Evolutionary conservation across 1,140 invertebrate species (phyloP).

Genomic region (Idris sp.): DNA sequence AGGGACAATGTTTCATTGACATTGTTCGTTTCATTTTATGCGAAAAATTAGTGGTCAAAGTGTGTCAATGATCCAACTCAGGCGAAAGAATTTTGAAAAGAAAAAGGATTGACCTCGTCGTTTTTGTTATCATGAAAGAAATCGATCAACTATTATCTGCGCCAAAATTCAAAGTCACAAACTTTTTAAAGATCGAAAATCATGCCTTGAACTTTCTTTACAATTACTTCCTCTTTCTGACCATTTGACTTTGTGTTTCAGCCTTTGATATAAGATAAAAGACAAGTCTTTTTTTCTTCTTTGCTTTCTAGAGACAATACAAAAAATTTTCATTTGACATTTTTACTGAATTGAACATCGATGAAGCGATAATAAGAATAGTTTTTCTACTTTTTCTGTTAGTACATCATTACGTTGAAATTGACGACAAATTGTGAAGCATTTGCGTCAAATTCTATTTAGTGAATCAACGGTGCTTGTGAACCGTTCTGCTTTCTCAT

Average conservation of each 20-base stretch:
- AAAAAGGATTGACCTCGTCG: slow-evolving; percentile 42
- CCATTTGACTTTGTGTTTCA: too few relatives aligned
- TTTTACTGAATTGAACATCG: too few relatives aligned
- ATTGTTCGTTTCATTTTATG: slow-evolving; percentile 50
- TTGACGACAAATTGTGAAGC: slow-evolving; percentile 9
- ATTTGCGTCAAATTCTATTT: slow-evolving; percentile 28
- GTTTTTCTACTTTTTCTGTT: too few relatives aligned
- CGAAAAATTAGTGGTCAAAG: slow-evolving; percentile 57
- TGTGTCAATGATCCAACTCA: slow-evolving; percentile 56
- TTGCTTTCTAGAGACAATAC: too few relatives aligned
- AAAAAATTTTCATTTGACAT: too few relatives aligned
- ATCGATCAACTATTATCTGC: slow-evolving; percentile 23
- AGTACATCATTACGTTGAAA: background rate
- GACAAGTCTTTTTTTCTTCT: too few relatives aligned
- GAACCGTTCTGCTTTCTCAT: slow-evolving; percentile 42
- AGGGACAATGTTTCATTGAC: slow-evolving; percentile 56
- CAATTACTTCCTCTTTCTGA: too few relatives aligned
- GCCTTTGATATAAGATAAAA: too few relatives aligned
- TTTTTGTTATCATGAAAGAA: slow-evolving; percentile 8
- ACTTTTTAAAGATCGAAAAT: slow-evolving; percentile 21
- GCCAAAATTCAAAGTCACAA: slow-evolving; percentile 13
- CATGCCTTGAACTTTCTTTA: too few relatives aligned
- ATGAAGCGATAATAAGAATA: too few relatives aligned
- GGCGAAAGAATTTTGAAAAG: slow-evolving; percentile 33
- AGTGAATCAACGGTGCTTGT: slow-evolving; percentile 3